phyloP scores from a whole-genome alignment of 2,888 invertebrate genomes.

The Caenorhabditis wallacei region DNA sequence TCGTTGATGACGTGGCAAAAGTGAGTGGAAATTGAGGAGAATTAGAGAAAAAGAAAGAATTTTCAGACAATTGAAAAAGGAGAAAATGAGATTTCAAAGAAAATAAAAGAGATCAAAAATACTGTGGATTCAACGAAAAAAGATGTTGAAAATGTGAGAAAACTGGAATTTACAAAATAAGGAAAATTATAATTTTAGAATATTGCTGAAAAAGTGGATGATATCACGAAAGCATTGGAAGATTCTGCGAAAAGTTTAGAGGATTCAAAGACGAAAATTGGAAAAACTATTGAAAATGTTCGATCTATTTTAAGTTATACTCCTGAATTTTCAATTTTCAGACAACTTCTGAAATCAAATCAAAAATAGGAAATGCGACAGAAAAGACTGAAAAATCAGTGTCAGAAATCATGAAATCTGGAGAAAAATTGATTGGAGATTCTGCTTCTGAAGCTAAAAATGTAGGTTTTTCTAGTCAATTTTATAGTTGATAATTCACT shows the following conservation, averaged over 20 bases:
- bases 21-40: conserved; percentile 4
- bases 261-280: conserved; percentile 21
- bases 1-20: conserved; percentile 45
- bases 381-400: conserved; percentile 26
- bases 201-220: conserved; percentile 52
- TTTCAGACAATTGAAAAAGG: conserved; percentile 26
- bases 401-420: conserved; percentile 28
- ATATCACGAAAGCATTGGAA: conserved; percentile 44
- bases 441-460: conserved; percentile 17
- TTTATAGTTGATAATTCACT: not conserved
- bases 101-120: conserved; percentile 9
- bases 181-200: conserved; percentile 11
- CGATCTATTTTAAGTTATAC: not conserved
- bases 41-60: not conserved
- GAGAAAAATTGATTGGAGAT: conserved; percentile 30
- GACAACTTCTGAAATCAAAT: conserved; percentile 20
- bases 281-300: conserved; percentile 33
- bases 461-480: not conserved
- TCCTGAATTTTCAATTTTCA: conserved; percentile 7
- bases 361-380: not conserved
- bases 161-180: not conserved
- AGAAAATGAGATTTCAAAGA: conserved; percentile 12
- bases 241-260: conserved; percentile 52
- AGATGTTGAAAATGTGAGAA: conserved; percentile 33
- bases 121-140: conserved; percentile 14